Percentiles rank a stretch among this genome's conserved stretches.
These are phyloP conservation scores for Drosophila borborema DNA, from an alignment of 2,888 invertebrate genomes.

Conservation along the genomic window DNA sequence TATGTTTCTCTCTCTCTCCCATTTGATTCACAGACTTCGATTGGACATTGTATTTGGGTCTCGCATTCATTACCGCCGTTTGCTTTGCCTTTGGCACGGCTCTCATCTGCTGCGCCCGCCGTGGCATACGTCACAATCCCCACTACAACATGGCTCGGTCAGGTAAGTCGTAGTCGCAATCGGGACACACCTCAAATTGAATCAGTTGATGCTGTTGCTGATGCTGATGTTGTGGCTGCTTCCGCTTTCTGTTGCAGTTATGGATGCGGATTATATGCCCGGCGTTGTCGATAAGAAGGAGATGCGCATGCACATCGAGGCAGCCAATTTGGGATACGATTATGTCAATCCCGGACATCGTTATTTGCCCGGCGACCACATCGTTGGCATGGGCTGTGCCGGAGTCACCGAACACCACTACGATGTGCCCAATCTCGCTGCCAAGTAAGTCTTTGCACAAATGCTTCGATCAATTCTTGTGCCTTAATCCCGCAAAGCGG, in stretches of 20 bases:
- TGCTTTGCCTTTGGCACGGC: conserved; percentile 83
- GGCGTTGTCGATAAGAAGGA: conserved; percentile 93
- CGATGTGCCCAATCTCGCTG: conserved; percentile 93
- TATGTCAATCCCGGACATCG: conserved; percentile 88
- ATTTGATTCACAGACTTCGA: conserved; percentile 81
- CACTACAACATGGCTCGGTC: conserved; percentile 85
- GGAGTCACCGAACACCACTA: conserved; percentile 90
- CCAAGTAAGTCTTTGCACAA: conserved; percentile 85
- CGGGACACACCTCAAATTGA: conserved; percentile 54
- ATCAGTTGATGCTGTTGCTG: conserved; percentile 28
- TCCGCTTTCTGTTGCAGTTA: conserved; percentile 87
- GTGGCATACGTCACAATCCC: conserved; percentile 82
- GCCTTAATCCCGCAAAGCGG: conserved; percentile 33
- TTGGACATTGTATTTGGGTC: conserved; percentile 85
- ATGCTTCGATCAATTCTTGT: conserved; percentile 5
- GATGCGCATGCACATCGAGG: conserved; percentile 85
- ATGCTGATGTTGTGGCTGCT: conserved; percentile 18
- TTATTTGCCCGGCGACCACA: conserved; percentile 77
- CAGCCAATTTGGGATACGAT: conserved; percentile 92
- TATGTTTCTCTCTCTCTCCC: neutral
- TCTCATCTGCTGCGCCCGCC: conserved; percentile 83
- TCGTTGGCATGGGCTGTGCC: conserved; percentile 80
- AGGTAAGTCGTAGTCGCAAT: conserved; percentile 71
- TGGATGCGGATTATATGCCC: conserved; percentile 94
- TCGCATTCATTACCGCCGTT: conserved; percentile 83